Evolutionary conservation across 2,113 vertebrate genomes (phyloP).

Genomic region (Paramormyrops kingsleyae): DNA sequence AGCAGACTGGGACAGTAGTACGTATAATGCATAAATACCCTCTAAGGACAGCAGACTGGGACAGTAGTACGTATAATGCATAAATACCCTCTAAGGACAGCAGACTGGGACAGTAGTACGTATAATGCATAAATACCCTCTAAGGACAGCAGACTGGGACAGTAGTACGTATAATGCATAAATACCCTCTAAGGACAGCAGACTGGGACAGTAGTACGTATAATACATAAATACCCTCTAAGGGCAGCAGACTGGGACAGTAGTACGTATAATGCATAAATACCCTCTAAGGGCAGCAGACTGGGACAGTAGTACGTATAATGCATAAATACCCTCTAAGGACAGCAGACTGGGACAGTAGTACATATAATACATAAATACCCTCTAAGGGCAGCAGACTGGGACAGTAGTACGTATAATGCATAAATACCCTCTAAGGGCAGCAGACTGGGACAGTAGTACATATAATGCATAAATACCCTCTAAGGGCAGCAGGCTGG

Average conservation of each 20-base stretch:
- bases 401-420: conserved; percentile 67
- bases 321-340: conserved; percentile 6
- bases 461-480: conserved; percentile 55
- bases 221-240: too few relatives aligned
- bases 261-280: too few relatives aligned
- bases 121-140: too few relatives aligned
- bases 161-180: too few relatives aligned
- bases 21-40: too few relatives aligned
- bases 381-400: conserved; percentile 72
- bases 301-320: conserved; percentile 51
- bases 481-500: conserved; percentile 69
- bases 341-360: conserved; percentile 74
- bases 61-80: too few relatives aligned
- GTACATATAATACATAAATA: conserved; percentile 51
- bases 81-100: too few relatives aligned
- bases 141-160: conserved; percentile 68
- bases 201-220: conserved; percentile 69
- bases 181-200: too few relatives aligned
- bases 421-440: conserved; percentile 70
- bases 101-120: conserved; percentile 75
- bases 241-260: not conserved
- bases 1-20: conserved; percentile 76
- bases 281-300: not conserved
- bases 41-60: conserved; percentile 66
- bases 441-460: conserved; percentile 74